These are phyloP conservation scores for Matsumurasca onukii DNA, from an alignment of 1,140 invertebrate genomes.

Conservation along the genomic window DNA sequence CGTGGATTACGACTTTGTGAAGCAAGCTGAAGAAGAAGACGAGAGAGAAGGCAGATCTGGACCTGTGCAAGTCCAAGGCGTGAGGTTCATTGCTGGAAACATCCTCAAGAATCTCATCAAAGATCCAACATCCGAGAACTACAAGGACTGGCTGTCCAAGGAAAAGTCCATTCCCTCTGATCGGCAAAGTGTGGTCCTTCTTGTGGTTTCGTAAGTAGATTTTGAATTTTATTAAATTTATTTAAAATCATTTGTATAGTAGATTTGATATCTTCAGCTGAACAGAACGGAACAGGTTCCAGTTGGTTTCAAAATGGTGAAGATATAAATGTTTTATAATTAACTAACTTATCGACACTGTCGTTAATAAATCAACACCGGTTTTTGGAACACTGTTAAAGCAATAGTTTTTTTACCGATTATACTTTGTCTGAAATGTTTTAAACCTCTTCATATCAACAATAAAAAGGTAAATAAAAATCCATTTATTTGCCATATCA, in stretches of 20 bases:
- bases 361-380: too few species aligned
- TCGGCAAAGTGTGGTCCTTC: constrained; percentile 72
- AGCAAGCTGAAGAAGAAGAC: constrained; percentile 45
- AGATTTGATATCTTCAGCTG: too few species aligned
- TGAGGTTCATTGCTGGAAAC: constrained; percentile 60
- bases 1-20: constrained; percentile 63
- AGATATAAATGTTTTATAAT: too few species aligned
- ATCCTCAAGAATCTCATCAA: constrained; percentile 72
- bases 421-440: too few species aligned
- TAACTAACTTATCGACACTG: too few species aligned
- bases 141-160: constrained; percentile 66
- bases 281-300: too few species aligned
- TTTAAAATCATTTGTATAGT: background rate
- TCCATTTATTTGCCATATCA: too few species aligned
- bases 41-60: constrained; percentile 45
- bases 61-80: constrained; percentile 49
- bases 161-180: constrained; percentile 70
- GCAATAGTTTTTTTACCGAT: too few species aligned
- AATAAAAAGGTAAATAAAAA: too few species aligned
- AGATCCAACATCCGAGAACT: constrained; percentile 68
- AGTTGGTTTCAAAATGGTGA: too few species aligned
- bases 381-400: too few species aligned
- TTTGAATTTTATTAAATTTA: constrained; percentile 4
- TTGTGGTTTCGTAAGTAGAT: constrained; percentile 72
- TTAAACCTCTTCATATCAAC: too few species aligned